Base-by-base conservation (phyloP, 2,113 vertebrate species). In the Perca fluviatilis region DNA sequence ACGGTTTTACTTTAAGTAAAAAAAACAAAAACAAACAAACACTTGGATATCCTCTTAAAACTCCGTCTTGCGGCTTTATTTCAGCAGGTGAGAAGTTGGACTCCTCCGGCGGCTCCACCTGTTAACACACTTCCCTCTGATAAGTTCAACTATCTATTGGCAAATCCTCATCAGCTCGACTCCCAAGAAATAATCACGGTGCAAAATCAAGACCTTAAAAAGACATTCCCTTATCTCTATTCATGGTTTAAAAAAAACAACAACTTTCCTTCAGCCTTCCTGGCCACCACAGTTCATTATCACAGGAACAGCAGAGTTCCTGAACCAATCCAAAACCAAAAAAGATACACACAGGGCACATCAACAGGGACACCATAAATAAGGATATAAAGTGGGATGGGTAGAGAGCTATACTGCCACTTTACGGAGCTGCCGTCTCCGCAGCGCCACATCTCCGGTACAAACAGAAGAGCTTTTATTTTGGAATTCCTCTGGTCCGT, bases 381-480 rank as follows among this genome's bases (percentile, higher is more conserved):
- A 95, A 95, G 93, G 71, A 33, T 50, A 54, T 43, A n/a, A 49
- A 74, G 33, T 16, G 65, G 46, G 63, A n/a, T n/a, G 21, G 62
- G 65, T 5, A 23, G 5, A 30, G 36, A 76, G 64, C 25, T 51
- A 92, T 86, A 56, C 91, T 91, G 93, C 88, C 76, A 82, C 95
- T 54, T 86, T 88, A 80, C 86, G 80, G 86, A 74, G 89, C 90
- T 82, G 80, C 86, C 68, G 25, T 58, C 60, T 61, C 66, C 27
- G 75, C 86, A 82, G 90, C 57, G 40, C 46, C 51, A 93, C 85
- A 91, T 91, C 93, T 94, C 94, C 88, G 69, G 85, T 81, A 88
- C 93, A 95, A 91, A 93, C 95, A 93, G 93, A 94, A 94, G 93
- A 95, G 95, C 94, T 94, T 93, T 93, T 94, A 94, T 92, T 86